A percentile compares a stretch with the other conserved stretches of the same genome.
These are phyloP conservation scores for Drosophila putrida DNA, from an alignment of 2,888 invertebrate genomes.

Conservation along the genomic window DNA sequence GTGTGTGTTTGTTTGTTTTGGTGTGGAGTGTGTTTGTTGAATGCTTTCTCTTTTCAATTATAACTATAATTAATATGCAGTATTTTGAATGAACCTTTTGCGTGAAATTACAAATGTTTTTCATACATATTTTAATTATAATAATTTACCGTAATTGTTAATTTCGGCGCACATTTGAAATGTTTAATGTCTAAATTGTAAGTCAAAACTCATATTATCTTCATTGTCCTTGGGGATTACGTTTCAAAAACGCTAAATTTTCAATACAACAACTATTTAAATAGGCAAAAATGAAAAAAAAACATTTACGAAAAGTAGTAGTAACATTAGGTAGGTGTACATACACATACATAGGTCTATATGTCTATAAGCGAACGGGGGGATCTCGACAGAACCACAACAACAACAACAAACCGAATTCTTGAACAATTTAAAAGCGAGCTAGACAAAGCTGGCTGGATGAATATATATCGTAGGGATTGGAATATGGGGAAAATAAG, in stretches of 20 bases:
- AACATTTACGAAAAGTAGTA: conserved; percentile 38
- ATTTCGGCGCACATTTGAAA: conserved; percentile 68
- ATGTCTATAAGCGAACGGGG: conserved; percentile 46
- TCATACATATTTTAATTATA: conserved; percentile 50
- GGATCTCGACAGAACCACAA: conserved; percentile 31
- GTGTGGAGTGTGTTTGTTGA: conserved; percentile 50
- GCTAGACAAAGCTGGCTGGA: conserved; percentile 45
- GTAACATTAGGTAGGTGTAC: conserved; percentile 40
- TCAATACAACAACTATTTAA: conserved; percentile 72
- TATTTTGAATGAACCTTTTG: conserved; percentile 57
- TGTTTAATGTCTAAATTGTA: conserved; percentile 71
- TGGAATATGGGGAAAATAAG: conserved; percentile 9
- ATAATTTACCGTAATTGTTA: conserved; percentile 55
- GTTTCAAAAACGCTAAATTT: conserved; percentile 74
- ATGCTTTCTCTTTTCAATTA: conserved; percentile 58
- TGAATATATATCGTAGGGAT: conserved; percentile 16
- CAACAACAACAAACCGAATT: conserved; percentile 50
- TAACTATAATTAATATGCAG: conserved; percentile 60
- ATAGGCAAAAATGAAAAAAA: conserved; percentile 49
- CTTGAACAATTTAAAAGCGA: conserved; percentile 46
- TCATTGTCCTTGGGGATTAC: conserved; percentile 61
- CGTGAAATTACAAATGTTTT: conserved; percentile 61
- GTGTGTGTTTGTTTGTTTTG: conserved; percentile 35
- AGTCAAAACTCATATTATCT: conserved; percentile 75
- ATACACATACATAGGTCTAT: conserved; percentile 41